Percentiles rank a stretch among this genome's conserved stretches.
These are phyloP conservation scores for Accipiter cooperii DNA, from an alignment of 2,113 vertebrate genomes.

Conservation along the genomic window DNA sequence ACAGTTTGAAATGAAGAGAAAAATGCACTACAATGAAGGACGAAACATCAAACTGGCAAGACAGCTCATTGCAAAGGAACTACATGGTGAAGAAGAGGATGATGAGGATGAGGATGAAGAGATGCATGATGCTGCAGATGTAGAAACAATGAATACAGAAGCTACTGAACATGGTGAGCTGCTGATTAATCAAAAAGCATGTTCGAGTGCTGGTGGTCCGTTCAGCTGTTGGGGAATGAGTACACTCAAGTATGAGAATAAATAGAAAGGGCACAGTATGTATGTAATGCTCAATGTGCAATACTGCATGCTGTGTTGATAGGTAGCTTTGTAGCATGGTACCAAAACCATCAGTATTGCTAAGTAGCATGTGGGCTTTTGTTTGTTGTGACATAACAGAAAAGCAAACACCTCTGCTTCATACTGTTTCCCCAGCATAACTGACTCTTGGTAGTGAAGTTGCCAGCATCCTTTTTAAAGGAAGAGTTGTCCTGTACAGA, in stretches of 20 bases:
- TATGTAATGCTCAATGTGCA: not conserved
- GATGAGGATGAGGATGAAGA: conserved; percentile 79
- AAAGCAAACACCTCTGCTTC: not conserved
- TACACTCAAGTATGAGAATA: not conserved
- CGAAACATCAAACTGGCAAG: conserved; percentile 94
- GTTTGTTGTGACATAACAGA: not conserved
- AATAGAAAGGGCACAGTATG: not conserved
- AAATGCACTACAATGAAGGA: conserved; percentile 97
- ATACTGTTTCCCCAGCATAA: not conserved
- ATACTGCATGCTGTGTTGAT: not conserved
- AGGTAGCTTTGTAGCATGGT: not conserved
- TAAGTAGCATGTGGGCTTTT: not conserved
- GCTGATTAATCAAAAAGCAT: not conserved
- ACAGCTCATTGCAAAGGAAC: conserved; percentile 91
- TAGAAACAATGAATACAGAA: conserved; percentile 72
- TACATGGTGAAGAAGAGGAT: conserved; percentile 78
- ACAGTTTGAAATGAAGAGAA: conserved; percentile 96
- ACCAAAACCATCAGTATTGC: not conserved
- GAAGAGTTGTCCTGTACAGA: not conserved
- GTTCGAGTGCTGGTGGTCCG: not conserved
- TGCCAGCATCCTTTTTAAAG: not conserved
- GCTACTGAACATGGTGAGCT: conserved; percentile 64
- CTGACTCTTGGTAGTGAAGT: not conserved
- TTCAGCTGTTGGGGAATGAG: not conserved
- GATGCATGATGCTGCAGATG: conserved; percentile 83